Conservation (phyloP, 2,113 vertebrate species). For the Anarrhichthys ocellatus region DNA sequence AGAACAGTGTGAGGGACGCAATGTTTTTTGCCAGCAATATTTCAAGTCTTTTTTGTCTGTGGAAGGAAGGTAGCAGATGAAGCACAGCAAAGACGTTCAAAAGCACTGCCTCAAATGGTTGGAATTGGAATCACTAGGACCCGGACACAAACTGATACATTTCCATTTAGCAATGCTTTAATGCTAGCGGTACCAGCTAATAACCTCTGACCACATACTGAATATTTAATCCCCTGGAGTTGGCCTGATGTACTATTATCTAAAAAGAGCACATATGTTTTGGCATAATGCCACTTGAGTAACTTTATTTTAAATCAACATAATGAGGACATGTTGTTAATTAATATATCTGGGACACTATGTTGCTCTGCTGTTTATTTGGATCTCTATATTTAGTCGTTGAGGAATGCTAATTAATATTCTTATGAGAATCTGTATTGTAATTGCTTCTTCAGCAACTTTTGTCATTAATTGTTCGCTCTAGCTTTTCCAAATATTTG, state of each 20-base stretch:
- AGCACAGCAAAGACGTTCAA: background rate
- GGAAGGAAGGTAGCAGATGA: constrained; percentile 8
- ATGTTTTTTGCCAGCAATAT: constrained; percentile 44
- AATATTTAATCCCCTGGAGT: background rate
- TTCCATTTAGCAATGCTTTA: background rate
- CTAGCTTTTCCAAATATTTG: too few species aligned
- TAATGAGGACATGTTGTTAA: background rate
- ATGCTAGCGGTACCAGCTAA: background rate
- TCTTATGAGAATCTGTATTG: background rate
- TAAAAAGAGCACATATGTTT: background rate
- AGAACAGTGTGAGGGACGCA: constrained; percentile 38
- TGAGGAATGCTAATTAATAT: background rate
- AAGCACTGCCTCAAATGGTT: background rate
- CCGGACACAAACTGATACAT: background rate
- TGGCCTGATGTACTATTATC: background rate
- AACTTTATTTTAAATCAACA: background rate
- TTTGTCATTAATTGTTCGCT: too few species aligned
- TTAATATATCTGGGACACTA: background rate
- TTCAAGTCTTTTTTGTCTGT: constrained; percentile 20
- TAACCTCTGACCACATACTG: background rate
- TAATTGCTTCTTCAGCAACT: background rate
- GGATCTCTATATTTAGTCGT: background rate
- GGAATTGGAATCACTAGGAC: background rate
- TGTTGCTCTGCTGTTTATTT: background rate
- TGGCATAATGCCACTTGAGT: background rate